These are phyloP conservation scores for Lepus townsendii DNA, from an alignment of 2,797 vertebrate genomes.

Conservation along the genomic window DNA sequence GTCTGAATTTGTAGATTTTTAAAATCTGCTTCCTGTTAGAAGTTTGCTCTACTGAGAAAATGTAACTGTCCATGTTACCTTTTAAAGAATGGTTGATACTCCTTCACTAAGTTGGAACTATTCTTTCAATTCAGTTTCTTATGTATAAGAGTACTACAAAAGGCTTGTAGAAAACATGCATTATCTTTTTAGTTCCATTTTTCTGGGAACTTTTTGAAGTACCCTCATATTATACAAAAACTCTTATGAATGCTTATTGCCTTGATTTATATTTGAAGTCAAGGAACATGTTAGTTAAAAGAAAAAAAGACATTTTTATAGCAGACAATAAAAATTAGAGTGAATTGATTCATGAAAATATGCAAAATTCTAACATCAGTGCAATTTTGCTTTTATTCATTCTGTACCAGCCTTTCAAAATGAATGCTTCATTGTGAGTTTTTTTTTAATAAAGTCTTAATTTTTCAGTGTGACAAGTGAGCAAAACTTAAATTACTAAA, in stretches of 20 bases:
- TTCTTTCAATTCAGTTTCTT: slow-evolving; percentile 15
- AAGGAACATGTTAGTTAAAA: slow-evolving; percentile 64
- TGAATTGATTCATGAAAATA: slow-evolving; percentile 62
- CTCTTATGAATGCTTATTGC: slow-evolving; percentile 33
- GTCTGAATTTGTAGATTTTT: slow-evolving; percentile 57
- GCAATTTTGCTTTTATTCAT: neutral
- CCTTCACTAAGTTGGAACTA: slow-evolving; percentile 23
- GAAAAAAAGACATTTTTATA: slow-evolving; percentile 54
- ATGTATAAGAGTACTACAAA: neutral
- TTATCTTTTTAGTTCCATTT: too few species aligned
- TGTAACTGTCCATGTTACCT: neutral
- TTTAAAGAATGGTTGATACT: slow-evolving; percentile 11
- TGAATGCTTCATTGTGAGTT: slow-evolving; percentile 35
- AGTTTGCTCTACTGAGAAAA: slow-evolving; percentile 44
- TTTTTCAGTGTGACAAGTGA: slow-evolving; percentile 60
- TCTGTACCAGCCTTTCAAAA: slow-evolving; percentile 56
- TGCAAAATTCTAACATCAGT: slow-evolving; percentile 2
- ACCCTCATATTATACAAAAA: neutral
- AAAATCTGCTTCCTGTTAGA: slow-evolving; percentile 5
- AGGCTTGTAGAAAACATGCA: too few species aligned
- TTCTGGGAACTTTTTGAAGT: too few species aligned
- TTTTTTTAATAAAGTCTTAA: neutral
- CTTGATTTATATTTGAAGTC: slow-evolving; percentile 67
- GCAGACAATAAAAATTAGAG: slow-evolving; percentile 46
- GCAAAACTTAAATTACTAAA: slow-evolving; percentile 54